Evolutionary conservation across 1,140 invertebrate genomes (phyloP), one percentile per base, ranked within the genome.

Genomic region (Temnothorax nylanderi): DNA sequence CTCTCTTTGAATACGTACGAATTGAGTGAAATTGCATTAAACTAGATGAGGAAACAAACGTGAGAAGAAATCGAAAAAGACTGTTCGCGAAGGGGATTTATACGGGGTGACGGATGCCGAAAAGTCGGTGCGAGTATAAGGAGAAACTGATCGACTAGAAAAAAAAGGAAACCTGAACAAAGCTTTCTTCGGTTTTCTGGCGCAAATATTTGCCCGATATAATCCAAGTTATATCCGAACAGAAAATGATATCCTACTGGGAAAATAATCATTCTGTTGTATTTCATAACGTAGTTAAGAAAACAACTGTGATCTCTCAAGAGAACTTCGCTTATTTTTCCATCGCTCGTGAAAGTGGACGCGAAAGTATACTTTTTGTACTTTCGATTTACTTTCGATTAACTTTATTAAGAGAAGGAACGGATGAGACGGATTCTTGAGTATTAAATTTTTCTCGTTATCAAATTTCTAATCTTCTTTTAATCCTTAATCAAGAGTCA

Each of bases 191-290:
- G 32, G 34, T 44, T 26, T 26, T 26, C 32, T 8, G 13, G 58
- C 67, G 11, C 41, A 88, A 88, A 88, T 88, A 85, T 74, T 78
- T 84, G 47, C 5, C 11, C 21, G 32, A 21, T 54, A 71, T 84
- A 76, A 87, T 84, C 34, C 60, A 54, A 49, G 32, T 58, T 62
- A 26, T 82, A 41, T 47, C 51, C 67, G 49, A 26, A 16, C 34
- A n/a, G 41, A 82, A 82, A 82, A 82, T 78, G 41, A 65, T 51
- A 65, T 49, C 41, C 6, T 78, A 60, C 21, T 32, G 60, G 44
- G 26, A 44, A 78, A 78, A 65, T 78, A 65, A 78, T 78, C 32
- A 78, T 78, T 78, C 58, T 64, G 41, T 78, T 78, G 41, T 78
- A 21, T 64, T 78, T 64, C 58, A 78, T 65, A 78, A 78, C 76